Evolutionary conservation across 2,113 vertebrate species (phyloP).

Genomic region (Barnardius zonarius): DNA sequence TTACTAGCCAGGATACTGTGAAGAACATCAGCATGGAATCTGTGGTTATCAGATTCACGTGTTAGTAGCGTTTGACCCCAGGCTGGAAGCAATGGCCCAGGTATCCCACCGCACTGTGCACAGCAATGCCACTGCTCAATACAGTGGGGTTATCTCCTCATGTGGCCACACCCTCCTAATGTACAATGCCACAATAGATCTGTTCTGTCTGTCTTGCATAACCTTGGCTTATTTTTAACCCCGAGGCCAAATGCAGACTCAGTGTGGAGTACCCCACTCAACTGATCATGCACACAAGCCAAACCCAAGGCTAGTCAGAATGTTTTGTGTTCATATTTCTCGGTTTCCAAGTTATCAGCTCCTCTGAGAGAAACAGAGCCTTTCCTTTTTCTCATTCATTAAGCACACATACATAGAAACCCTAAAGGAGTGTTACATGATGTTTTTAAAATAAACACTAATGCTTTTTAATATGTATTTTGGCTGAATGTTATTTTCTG

Average conservation of each 20-base stretch:
- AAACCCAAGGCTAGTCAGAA: neutral
- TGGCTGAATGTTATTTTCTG: conserved; percentile 50
- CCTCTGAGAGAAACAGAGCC: conserved; percentile 33
- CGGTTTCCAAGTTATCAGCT: neutral
- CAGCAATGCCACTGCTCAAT: neutral
- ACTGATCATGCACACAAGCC: neutral
- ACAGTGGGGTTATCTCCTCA: neutral
- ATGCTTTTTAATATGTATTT: conserved; percentile 34
- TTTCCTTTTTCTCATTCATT: conserved; percentile 32
- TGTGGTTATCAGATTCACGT: neutral
- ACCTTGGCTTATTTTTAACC: neutral
- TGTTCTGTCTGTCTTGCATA: neutral
- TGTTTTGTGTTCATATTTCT: neutral
- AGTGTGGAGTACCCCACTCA: neutral
- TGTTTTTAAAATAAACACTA: conserved; percentile 60
- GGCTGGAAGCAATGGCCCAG: neutral
- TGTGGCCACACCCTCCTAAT: neutral
- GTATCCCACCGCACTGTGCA: accelerated
- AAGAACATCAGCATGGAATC: neutral
- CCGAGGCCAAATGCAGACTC: neutral
- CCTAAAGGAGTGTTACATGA: conserved; percentile 36
- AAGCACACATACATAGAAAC: neutral
- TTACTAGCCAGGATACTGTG: neutral
- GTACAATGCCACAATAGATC: neutral
- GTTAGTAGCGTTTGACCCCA: neutral